A percentile compares a stretch with the other conserved stretches of the same genome.
phyloP scores from a whole-genome alignment of 2,113 vertebrate species.

The Myotis lucifugus region DNA sequence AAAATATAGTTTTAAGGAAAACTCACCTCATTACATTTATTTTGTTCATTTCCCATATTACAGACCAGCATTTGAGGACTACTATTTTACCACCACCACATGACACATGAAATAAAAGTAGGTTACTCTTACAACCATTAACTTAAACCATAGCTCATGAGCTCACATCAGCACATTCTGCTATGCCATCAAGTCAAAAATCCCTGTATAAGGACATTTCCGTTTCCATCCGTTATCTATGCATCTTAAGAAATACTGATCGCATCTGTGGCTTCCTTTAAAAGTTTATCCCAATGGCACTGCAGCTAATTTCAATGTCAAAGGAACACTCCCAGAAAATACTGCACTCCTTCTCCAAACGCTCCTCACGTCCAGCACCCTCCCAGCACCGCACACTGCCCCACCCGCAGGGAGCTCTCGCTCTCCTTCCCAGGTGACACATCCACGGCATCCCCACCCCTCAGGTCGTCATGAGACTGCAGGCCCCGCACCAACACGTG shows the following conservation, averaged over 20 bases:
- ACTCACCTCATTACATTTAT: background rate
- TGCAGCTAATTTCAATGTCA: background rate
- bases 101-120: background rate
- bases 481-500: background rate
- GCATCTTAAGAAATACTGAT: background rate
- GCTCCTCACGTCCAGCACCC: background rate
- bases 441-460: too few relatives aligned
- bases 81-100: background rate
- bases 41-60: background rate
- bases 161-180: background rate
- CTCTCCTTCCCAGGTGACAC: background rate
- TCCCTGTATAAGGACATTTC: background rate
- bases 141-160: background rate
- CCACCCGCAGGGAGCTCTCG: background rate
- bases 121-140: background rate
- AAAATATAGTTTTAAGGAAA: background rate
- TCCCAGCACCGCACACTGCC: too few relatives aligned
- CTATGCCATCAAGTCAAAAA: background rate
- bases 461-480: background rate
- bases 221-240: background rate
- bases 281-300: rapidly evolving
- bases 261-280: background rate
- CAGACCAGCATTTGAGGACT: background rate
- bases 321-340: background rate
- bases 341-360: background rate